Conservation (phyloP, 2,888 invertebrate genomes). For the Drosophila koepferae region DNA sequence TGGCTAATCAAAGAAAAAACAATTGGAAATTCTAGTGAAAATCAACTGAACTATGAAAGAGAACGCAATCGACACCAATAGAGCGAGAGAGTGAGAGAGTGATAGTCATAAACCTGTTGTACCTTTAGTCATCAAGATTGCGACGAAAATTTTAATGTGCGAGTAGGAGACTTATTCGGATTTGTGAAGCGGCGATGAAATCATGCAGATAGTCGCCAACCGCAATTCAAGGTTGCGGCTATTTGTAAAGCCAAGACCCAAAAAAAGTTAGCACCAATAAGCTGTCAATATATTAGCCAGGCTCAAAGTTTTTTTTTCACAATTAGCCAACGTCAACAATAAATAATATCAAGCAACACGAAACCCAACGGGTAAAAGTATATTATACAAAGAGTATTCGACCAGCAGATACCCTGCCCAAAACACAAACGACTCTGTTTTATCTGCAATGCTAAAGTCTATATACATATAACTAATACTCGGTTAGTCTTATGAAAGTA, state of each 20-base stretch:
- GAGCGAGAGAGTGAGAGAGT: not conserved
- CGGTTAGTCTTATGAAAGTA: not conserved
- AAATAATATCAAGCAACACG: slow-evolving; percentile 20
- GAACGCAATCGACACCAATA: not conserved
- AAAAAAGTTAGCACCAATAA: slow-evolving; percentile 32
- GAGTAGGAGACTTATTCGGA: slow-evolving; percentile 53
- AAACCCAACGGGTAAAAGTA: slow-evolving; percentile 4
- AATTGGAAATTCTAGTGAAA: slow-evolving; percentile 54
- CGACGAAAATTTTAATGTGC: slow-evolving; percentile 73
- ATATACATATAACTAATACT: not conserved
- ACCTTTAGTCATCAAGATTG: slow-evolving; percentile 68
- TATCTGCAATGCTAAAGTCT: not conserved
- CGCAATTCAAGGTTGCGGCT: slow-evolving; percentile 66
- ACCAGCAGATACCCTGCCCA: slow-evolving; percentile 5
- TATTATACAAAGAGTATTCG: not conserved
- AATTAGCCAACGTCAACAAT: slow-evolving; percentile 47
- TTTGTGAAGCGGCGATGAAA: slow-evolving; percentile 67
- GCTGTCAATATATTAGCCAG: slow-evolving; percentile 47
- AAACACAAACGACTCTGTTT: not conserved
- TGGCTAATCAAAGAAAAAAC: slow-evolving; percentile 3
- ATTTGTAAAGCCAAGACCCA: slow-evolving; percentile 38
- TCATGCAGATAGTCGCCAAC: slow-evolving; percentile 58
- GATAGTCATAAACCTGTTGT: slow-evolving; percentile 58
- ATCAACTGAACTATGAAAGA: slow-evolving; percentile 11
- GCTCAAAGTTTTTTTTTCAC: slow-evolving; percentile 52